Conservation (phyloP, 1,140 invertebrate genomes). For the Drosophila insularis region DNA sequence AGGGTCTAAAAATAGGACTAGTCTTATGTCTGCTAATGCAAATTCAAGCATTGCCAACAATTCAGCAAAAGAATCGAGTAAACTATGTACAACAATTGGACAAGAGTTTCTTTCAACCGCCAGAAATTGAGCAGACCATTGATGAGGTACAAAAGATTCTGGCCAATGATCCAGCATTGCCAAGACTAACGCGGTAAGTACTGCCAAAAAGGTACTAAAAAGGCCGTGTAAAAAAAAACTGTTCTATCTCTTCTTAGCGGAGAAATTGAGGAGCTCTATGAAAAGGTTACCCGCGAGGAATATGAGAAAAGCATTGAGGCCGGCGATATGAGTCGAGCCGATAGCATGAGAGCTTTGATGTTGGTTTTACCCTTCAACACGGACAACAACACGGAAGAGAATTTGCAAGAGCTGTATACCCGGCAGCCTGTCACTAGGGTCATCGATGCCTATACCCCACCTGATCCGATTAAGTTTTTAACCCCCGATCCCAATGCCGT, state of each 20-base stretch:
- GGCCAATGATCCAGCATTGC: slow-evolving; percentile 83
- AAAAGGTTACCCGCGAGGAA: slow-evolving; percentile 84
- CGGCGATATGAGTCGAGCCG: slow-evolving; percentile 81
- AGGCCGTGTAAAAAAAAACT: background rate
- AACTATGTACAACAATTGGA: slow-evolving; percentile 67
- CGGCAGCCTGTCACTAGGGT: slow-evolving; percentile 76
- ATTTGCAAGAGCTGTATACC: slow-evolving; percentile 80
- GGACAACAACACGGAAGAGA: slow-evolving; percentile 82
- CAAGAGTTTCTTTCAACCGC: slow-evolving; percentile 72
- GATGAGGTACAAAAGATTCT: slow-evolving; percentile 85
- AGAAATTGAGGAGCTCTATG: slow-evolving; percentile 84
- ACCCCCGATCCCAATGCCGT: slow-evolving; percentile 65
- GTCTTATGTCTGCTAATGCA: slow-evolving; percentile 15
- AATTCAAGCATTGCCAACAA: slow-evolving; percentile 51
- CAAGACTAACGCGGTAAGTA: slow-evolving; percentile 82
- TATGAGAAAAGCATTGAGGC: slow-evolving; percentile 74
- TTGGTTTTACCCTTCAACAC: slow-evolving; percentile 84
- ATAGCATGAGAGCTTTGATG: slow-evolving; percentile 84
- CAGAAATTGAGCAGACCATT: slow-evolving; percentile 83
- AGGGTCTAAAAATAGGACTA: background rate
- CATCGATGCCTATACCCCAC: slow-evolving; percentile 71
- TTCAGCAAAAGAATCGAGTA: slow-evolving; percentile 41
- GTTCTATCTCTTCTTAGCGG: slow-evolving; percentile 52
- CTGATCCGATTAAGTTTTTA: slow-evolving; percentile 70
- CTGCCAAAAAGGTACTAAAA: too few species aligned